Evolutionary conservation across 2,113 vertebrate species (phyloP).

Genomic region (Cephalopterus ornatus): DNA sequence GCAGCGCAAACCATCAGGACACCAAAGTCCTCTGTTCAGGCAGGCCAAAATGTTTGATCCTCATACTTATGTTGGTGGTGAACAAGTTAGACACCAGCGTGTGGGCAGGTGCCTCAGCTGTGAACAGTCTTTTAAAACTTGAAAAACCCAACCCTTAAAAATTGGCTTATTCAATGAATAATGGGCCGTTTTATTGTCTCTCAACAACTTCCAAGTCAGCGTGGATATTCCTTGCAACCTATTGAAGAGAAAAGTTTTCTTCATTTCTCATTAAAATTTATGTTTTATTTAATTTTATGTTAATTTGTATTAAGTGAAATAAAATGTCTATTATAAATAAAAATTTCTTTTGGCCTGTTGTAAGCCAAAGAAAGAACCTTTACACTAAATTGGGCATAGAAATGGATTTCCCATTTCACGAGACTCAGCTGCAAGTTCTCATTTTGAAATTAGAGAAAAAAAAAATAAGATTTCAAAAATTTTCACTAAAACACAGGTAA

Average conservation of each 20-base stretch:
- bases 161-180: background rate
- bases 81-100: background rate
- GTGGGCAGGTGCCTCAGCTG: background rate
- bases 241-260: background rate
- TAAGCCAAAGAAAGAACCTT: background rate
- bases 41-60: background rate
- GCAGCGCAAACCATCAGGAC: background rate
- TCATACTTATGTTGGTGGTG: background rate
- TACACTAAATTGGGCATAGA: background rate
- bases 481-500: background rate
- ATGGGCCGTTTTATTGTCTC: background rate
- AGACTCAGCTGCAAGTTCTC: background rate
- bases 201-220: background rate
- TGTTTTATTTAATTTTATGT: background rate
- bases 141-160: rapidly evolving
- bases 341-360: background rate
- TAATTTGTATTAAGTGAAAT: background rate
- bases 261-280: no score
- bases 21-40: background rate
- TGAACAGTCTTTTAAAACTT: background rate
- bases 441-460: background rate
- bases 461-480: background rate
- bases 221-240: background rate
- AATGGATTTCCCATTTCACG: background rate
- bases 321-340: background rate